A percentile compares a stretch with the other conserved stretches of the same genome.
phyloP scores from a whole-genome alignment of 2,888 invertebrate species.

The Scelioninae gen. 2 region DNA sequence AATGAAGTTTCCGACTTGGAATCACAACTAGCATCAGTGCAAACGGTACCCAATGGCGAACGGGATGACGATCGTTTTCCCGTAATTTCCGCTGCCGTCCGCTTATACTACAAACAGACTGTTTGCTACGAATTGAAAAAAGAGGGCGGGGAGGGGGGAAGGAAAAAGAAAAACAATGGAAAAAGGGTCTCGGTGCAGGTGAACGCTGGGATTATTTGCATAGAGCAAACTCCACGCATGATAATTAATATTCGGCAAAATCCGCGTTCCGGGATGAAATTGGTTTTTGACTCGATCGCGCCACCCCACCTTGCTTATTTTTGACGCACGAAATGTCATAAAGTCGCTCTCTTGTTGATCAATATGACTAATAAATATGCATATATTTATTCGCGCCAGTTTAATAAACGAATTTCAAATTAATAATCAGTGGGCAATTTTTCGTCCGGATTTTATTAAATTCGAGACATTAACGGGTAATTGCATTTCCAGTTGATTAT shows the following conservation, averaged over 20 bases:
- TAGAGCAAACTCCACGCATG: slow-evolving; percentile 48
- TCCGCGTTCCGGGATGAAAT: slow-evolving; percentile 51
- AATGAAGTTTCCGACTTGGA: slow-evolving; percentile 70
- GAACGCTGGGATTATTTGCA: slow-evolving; percentile 50
- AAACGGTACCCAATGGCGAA: slow-evolving; percentile 50
- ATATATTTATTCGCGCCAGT: slow-evolving; percentile 37
- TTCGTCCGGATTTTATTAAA: slow-evolving; percentile 18
- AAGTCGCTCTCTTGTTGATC: slow-evolving; percentile 26
- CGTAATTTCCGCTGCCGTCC: slow-evolving; percentile 63
- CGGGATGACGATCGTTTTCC: slow-evolving; percentile 61
- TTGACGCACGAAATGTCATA: slow-evolving; percentile 45
- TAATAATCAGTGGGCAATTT: slow-evolving; percentile 12
- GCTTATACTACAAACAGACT: slow-evolving; percentile 60
- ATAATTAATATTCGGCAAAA: slow-evolving; percentile 54
- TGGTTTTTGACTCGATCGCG: slow-evolving; percentile 45
- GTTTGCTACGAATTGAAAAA: slow-evolving; percentile 49
- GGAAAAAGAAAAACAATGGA: slow-evolving; percentile 29
- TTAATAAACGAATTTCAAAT: slow-evolving; percentile 23
- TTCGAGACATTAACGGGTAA: slow-evolving; percentile 8
- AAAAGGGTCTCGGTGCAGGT: slow-evolving; percentile 33
- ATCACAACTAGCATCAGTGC: slow-evolving; percentile 61
- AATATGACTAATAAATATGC: slow-evolving; percentile 42
- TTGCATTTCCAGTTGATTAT: slow-evolving; percentile 6
- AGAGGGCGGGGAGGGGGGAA: slow-evolving; percentile 7
- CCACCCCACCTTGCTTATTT: slow-evolving; percentile 30